These are phyloP conservation scores for Apantesis nais DNA, from an alignment of 2,888 invertebrate genomes.

Conservation along the genomic window DNA sequence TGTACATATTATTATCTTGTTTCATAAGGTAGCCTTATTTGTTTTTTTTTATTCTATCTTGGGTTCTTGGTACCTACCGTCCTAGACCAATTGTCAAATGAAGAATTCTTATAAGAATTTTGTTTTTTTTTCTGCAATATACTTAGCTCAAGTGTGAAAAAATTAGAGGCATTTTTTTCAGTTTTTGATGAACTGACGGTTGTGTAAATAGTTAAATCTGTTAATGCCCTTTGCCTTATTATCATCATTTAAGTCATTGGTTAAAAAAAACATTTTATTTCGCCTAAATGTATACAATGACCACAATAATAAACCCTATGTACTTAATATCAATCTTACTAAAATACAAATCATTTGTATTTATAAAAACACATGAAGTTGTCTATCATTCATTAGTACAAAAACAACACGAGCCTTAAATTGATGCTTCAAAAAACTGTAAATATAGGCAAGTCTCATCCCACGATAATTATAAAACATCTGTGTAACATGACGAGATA, in stretches of 20 bases:
- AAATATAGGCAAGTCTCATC: constrained; percentile 49
- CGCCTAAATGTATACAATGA: neutral
- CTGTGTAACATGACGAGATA: constrained; percentile 34
- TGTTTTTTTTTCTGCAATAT: neutral
- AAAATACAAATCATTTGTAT: neutral
- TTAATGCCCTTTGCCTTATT: neutral
- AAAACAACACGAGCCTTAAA: constrained; percentile 49
- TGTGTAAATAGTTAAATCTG: neutral
- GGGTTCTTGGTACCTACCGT: constrained; percentile 21
- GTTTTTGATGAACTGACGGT: neutral
- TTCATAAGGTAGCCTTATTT: neutral
- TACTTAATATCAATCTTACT: neutral
- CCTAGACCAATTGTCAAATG: constrained; percentile 20
- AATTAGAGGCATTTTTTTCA: neutral
- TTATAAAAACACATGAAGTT: constrained; percentile 29
- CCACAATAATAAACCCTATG: neutral
- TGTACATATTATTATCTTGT: neutral
- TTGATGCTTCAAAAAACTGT: constrained; percentile 39
- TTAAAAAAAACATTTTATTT: neutral
- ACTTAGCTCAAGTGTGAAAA: neutral
- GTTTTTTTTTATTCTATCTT: neutral
- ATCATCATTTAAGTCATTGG: neutral
- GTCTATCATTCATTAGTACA: constrained; percentile 43
- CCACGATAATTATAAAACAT: constrained; percentile 50
- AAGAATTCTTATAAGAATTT: neutral